Evolutionary conservation across 2,888 invertebrate genomes (phyloP).

Genomic region (Autographa gamma): DNA sequence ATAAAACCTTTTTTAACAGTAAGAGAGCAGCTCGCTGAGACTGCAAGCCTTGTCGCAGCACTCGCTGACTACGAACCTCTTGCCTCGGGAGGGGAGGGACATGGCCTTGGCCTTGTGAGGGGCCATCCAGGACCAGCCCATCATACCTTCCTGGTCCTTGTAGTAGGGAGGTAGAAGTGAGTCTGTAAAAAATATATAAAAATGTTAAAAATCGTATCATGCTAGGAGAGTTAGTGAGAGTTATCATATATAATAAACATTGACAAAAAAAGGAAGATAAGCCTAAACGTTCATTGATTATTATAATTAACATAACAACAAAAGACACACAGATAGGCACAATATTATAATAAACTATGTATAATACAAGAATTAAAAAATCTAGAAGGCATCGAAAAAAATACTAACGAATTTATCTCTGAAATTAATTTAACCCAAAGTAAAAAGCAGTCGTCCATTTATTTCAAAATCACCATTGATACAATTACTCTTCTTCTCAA

Average conservation of each 20-base stretch:
- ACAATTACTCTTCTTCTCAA: slow-evolving; percentile 44
- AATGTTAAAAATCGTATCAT: too few species aligned
- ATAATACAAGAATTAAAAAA: too few species aligned
- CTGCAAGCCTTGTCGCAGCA: slow-evolving; percentile 79
- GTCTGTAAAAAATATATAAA: slow-evolving; percentile 60
- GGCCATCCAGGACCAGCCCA: slow-evolving; percentile 70
- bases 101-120: slow-evolving; percentile 66
- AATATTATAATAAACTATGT: too few species aligned
- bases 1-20: slow-evolving; percentile 58
- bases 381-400: neutral
- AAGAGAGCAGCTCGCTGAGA: slow-evolving; percentile 68
- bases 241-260: too few species aligned
- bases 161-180: slow-evolving; percentile 67
- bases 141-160: slow-evolving; percentile 66
- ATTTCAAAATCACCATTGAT: slow-evolving; percentile 27
- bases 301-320: too few species aligned
- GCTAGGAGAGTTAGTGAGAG: too few species aligned
- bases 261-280: too few species aligned
- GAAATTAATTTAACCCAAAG: neutral
- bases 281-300: too few species aligned
- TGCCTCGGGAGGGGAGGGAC: slow-evolving; percentile 61
- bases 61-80: slow-evolving; percentile 73
- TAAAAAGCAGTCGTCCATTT: slow-evolving; percentile 5
- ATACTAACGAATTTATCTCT: neutral
- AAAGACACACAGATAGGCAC: too few species aligned